A percentile compares a stretch with the other conserved stretches of the same genome.
Evolutionary conservation across 2,888 invertebrate genomes (phyloP).

Genomic region (Sinotaia quadrata): DNA sequence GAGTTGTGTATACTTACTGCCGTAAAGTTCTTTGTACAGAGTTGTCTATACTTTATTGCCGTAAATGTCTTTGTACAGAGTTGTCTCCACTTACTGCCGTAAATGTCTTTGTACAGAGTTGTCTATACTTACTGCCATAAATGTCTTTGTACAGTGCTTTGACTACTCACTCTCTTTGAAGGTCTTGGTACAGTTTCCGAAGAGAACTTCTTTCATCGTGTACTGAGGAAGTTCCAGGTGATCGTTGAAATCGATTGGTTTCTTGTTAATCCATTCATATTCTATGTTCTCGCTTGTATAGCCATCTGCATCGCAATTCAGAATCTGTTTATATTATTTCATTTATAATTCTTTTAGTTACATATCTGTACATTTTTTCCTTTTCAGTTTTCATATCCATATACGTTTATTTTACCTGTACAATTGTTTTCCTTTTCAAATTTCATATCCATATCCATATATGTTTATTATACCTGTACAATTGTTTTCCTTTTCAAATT

Average conservation of each 20-base stretch:
- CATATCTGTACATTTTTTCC: background rate
- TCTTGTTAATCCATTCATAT: conserved; percentile 38
- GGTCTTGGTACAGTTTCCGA: conserved; percentile 41
- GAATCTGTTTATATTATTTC: background rate
- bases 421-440: background rate
- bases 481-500: too few species aligned
- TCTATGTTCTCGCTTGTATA: conserved; percentile 45
- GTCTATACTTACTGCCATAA: too few species aligned
- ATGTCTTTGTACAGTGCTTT: too few species aligned
- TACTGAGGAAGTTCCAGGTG: conserved; percentile 45
- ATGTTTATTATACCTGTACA: too few species aligned
- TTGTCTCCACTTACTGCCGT: too few species aligned
- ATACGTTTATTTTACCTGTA: background rate
- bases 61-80: too few species aligned
- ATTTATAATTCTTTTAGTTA: background rate
- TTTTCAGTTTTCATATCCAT: background rate
- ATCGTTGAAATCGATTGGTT: conserved; percentile 40
- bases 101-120: too few species aligned
- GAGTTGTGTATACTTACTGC: too few species aligned
- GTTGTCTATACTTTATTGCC: too few species aligned
- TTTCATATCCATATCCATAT: too few species aligned
- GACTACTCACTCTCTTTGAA: conserved; percentile 46
- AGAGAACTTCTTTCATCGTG: conserved; percentile 31
- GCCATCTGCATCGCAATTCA: conserved; percentile 35
- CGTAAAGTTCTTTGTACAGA: too few species aligned